Evolutionary conservation across 2,797 vertebrate genomes (phyloP), one percentile per base, ranked within the genome.

Genomic region (Oreochromis mossambicus): DNA sequence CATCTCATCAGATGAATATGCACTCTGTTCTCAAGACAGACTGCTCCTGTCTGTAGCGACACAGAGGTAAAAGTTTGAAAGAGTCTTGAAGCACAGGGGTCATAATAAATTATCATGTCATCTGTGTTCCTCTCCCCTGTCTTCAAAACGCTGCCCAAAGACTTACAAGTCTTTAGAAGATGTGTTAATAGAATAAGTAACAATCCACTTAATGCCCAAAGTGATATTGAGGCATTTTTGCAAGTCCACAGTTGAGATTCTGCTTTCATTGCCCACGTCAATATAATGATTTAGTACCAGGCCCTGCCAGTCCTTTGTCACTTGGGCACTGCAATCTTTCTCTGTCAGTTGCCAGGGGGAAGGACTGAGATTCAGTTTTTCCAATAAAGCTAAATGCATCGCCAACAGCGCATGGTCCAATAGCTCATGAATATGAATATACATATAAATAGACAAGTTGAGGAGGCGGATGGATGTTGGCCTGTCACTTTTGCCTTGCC

Each of bases 381-480:
- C 95, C 95, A 96, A 96, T 96, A 96, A 96, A 88, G 83, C 96
- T 96, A 96, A 97, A 97, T 95, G 95, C 95, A 95, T 94, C 80
- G 85, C 93, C 90, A 91, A 89, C 81, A 85, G 88, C 78, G 50
- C 92, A 94, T 91, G 92, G 94, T 96, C 95, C 93, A 94, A 83
- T 95, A 90, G 93, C 94, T 96, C 95, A 96, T 96, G 96, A 95
- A 96, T 96, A 96, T 96, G 96, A 96, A 96, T 95, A 94, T 93
- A 94, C 91, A 92, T 96, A 96, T 96, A 96, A 96, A 96, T 96
- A 96, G 95, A 96, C 91, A 92, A 94, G 94, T 95, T 94, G 95
- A 96, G 93, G 93, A 95, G 94, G 94, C 86, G 92, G 95, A 95
- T 94, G 92, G 93, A 96, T 95, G 94, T 93, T 94, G 92, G 91